Evolutionary conservation across 2,888 invertebrate genomes (phyloP).

Genomic region (Cephus rjabovi): DNA sequence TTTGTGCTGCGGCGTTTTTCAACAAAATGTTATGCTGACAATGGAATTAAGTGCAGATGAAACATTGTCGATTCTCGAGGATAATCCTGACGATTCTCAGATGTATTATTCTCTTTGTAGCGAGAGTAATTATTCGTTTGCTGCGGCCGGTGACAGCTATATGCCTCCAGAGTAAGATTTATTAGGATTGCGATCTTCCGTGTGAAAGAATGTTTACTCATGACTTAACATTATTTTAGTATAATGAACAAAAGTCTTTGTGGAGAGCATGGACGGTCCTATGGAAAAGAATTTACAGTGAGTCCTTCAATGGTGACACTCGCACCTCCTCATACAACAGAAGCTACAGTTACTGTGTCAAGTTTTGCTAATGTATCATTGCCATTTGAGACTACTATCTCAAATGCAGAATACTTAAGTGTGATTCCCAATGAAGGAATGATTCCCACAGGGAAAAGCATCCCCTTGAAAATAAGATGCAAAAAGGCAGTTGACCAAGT

Average conservation of each 20-base stretch:
- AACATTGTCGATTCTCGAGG: conserved; percentile 56
- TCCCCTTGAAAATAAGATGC: conserved; percentile 48
- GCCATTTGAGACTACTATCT: conserved; percentile 47
- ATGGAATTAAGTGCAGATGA: conserved; percentile 59
- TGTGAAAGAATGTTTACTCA: neutral
- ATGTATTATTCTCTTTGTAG: conserved; percentile 60
- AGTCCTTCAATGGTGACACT: conserved; percentile 38
- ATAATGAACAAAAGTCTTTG: conserved; percentile 5
- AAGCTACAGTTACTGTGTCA: conserved; percentile 42
- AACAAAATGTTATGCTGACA: conserved; percentile 58
- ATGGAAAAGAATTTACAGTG: conserved; percentile 39
- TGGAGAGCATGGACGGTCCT: conserved; percentile 11
- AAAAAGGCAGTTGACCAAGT: conserved; percentile 39
- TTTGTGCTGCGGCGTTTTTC: conserved; percentile 56
- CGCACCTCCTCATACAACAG: conserved; percentile 40
- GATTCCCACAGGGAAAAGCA: conserved; percentile 46
- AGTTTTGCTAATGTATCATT: conserved; percentile 44
- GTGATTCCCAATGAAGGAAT: conserved; percentile 51
- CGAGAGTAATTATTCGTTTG: conserved; percentile 50
- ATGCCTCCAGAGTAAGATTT: conserved; percentile 46
- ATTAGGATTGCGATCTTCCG: neutral
- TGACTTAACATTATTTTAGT: conserved; percentile 3
- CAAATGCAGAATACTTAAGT: conserved; percentile 39
- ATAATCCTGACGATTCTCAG: conserved; percentile 58
- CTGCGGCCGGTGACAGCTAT: conserved; percentile 53